Conservation (phyloP, 2,113 vertebrate species). For the Pseudorasbora parva region DNA sequence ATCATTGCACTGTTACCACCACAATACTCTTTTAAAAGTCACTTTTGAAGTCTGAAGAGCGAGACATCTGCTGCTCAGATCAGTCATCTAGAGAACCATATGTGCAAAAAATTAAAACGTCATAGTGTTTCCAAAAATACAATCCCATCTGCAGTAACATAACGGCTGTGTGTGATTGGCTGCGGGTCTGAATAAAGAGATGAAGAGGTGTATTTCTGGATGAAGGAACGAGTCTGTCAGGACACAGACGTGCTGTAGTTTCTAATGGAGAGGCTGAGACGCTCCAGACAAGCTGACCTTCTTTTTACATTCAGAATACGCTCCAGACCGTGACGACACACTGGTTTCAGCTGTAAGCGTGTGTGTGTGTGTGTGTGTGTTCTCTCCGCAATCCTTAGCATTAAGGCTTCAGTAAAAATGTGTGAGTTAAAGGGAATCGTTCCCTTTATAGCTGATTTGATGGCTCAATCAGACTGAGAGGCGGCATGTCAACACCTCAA, state of each 20-base stretch:
- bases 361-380: not conserved
- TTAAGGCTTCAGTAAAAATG: too few relatives aligned
- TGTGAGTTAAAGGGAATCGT: not conserved
- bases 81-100: not conserved
- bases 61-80: not conserved
- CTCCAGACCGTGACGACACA: not conserved
- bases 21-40: not conserved
- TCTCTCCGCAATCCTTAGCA: not conserved
- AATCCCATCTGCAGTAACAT: constrained; percentile 29
- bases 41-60: not conserved
- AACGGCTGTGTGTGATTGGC: not conserved
- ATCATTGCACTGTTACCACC: too few relatives aligned
- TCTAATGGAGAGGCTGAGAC: not conserved
- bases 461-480: not conserved
- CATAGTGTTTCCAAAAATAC: constrained; percentile 25
- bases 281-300: not conserved
- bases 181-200: not conserved
- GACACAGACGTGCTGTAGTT: not conserved
- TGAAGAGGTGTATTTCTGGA: constrained; percentile 13
- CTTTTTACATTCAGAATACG: not conserved
- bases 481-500: not conserved
- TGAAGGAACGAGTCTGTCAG: not conserved
- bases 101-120: not conserved
- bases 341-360: too few relatives aligned
- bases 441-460: not conserved